Base-by-base conservation (phyloP, 2,797 vertebrate genomes). In the Rhinogobio ventralis region DNA sequence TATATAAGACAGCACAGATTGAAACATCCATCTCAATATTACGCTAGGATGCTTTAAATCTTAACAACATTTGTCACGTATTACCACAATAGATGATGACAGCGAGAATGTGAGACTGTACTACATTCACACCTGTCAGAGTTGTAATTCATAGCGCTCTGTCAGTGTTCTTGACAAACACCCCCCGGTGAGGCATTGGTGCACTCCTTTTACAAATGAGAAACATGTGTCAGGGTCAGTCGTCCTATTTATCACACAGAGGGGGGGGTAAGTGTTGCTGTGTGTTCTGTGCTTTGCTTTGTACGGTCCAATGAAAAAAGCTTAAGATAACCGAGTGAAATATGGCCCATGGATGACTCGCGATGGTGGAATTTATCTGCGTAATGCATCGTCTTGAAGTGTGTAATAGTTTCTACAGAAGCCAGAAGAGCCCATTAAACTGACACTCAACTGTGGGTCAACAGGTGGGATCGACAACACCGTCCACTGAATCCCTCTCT, bases 381-480 rank as follows among this genome's bases (percentile, higher is more conserved):
- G 17, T 64, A 62, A 82, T 36, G 55, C 42, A 8, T 64, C 15
- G 42, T 60, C 30, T 82, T 82, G 57, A 82, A 82, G 81, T 64
- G 81, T 74, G 69, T 82, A 64, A 82, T 74, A 64, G 81, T 82
- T 82, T 82, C 57, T 25, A 74, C 71, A 74, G 81, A 74, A 82
- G 71, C 81, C 81, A 74, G 28, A 74, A 39, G 55, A 69, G 30
- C 2, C 42, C 64, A 78, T 84, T 79, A 91, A 91, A 82, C 81
- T 82, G 69, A 74, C 81, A 74, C 55, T 74, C 81, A 51, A 17
- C 14, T 9, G 25, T 10, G 53, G 25, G 36, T 28, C 68, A 33
- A 66, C 81, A 82, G 71, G 69, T 64, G 71, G 25, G 20, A 36
- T n/a, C 13, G 0, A 25, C 5, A 15, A 28, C 57, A 66, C 9